phyloP scores from a whole-genome alignment of 2,797 vertebrate species.

The Enteromius treurensis region DNA sequence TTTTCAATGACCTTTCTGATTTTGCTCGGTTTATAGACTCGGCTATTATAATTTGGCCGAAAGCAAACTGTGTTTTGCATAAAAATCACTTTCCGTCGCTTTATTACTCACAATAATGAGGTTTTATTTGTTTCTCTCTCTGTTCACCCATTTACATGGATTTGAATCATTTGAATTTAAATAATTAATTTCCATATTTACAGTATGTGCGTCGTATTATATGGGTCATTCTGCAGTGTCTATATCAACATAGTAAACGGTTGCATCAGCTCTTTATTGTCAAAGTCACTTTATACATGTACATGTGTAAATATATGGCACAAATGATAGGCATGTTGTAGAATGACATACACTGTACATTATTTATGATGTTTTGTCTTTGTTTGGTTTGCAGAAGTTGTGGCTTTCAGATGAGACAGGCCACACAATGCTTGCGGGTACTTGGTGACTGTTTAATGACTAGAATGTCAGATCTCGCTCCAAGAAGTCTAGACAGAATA shows the following conservation, averaged over 20 bases:
- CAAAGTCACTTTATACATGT: background rate
- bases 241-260: background rate
- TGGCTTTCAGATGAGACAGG: constrained; percentile 43
- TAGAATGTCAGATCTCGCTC: constrained; percentile 73
- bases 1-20: constrained; percentile 37
- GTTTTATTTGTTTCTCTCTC: constrained; percentile 8
- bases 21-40: constrained; percentile 24
- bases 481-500: constrained; percentile 68
- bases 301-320: background rate
- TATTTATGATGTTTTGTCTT: constrained; percentile 11
- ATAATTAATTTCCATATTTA: background rate
- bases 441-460: constrained; percentile 78
- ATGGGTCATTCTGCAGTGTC: background rate
- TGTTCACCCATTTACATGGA: background rate
- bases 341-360: background rate
- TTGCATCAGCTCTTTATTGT: background rate
- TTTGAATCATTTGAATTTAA: background rate
- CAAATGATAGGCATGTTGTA: constrained; percentile 14
- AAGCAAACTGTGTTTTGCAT: constrained; percentile 43
- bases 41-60: constrained; percentile 36
- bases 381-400: constrained; percentile 25
- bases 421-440: constrained; percentile 61
- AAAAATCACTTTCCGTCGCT: constrained; percentile 19
- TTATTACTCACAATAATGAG: constrained; percentile 17
- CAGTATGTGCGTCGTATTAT: no score